Base-by-base conservation (phyloP, 35 echinoderm and acorn worm species). In the Nesometra sesokonis region DNA sequence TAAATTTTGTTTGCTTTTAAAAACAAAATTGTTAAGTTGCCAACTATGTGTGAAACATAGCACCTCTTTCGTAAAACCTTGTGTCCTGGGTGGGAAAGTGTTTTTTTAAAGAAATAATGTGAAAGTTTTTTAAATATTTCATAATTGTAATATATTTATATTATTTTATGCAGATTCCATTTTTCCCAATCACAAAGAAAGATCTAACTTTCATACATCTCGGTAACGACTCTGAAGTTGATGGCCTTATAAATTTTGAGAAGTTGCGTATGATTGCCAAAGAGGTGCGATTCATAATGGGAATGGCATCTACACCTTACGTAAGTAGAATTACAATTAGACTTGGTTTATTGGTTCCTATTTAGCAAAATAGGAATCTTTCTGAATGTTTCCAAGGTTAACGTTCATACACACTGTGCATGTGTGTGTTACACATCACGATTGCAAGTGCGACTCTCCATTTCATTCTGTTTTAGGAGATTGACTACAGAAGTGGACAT, bases 171-270 rank as follows among this genome's bases (percentile, higher is more conserved):
- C 52, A 87, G 86, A 80, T 88, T 83, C 85, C 90, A 82, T 98
- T 98, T 84, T 94, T 98, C 80, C 95, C 95, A 27, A 88, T 98
- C 0, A 90, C 94, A 29, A 98, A 98, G 90, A 98, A 98, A n/a
- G 95, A 98, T 80, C 83, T 98, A 82, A 98, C 95, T 0, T 98
- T 98, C 67, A 98, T 98, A 35, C 95, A 98, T 86, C 95, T 98
- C 76, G 95, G 95, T 35, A 98, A 98, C 81, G 92, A 98, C 52
- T 91, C 95, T 17, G 88, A 94, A 36, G 95, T 98, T 5, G 95
- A 92, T 37, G 95, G 90, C 29, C 86, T 98, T 29, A 94, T 98
- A 79, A 98, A 98, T 86, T 98, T 98, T 94, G 95, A 98, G 85
- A 98, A 98, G 84, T 78, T 94, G 37, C 85, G 95, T 38, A 98